Evolutionary conservation across 2,797 vertebrate species (phyloP).

Genomic region (Gila robusta): DNA sequence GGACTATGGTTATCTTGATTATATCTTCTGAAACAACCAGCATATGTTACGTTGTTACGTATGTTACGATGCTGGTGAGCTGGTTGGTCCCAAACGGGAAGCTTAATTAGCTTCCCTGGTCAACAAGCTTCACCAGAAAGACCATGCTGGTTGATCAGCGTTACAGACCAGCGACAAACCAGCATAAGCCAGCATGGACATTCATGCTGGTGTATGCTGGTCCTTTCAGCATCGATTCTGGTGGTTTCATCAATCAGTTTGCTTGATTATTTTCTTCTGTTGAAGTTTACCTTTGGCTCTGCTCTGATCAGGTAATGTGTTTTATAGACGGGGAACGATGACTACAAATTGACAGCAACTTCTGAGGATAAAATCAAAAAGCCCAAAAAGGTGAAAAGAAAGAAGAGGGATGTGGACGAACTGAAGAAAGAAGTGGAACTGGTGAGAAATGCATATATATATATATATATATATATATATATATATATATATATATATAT

Average conservation of each 20-base stretch:
- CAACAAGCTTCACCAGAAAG: conserved; percentile 8
- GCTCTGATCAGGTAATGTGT: conserved; percentile 26
- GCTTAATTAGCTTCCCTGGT: background rate
- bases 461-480: background rate
- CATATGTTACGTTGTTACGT: background rate
- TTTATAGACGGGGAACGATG: conserved; percentile 90
- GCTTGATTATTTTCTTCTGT: background rate
- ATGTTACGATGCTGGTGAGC: background rate
- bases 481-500: background rate
- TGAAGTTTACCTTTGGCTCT: conserved; percentile 9
- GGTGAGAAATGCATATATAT: conserved; percentile 76
- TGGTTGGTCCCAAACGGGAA: background rate
- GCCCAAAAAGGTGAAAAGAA: conserved; percentile 71
- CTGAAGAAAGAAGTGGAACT: conserved; percentile 94
- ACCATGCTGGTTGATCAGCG: background rate
- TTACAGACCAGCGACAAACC: background rate
- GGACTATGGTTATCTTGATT: conserved; percentile 60
- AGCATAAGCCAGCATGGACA: background rate
- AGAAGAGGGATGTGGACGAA: conserved; percentile 90
- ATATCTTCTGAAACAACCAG: background rate
- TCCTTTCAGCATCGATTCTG: background rate
- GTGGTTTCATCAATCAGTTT: conserved; percentile 9
- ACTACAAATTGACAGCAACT: conserved; percentile 90
- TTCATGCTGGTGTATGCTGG: conserved; percentile 7
- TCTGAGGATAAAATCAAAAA: conserved; percentile 84